phyloP scores from a whole-genome alignment of 2,888 invertebrate species.

The Amitus sp. region DNA sequence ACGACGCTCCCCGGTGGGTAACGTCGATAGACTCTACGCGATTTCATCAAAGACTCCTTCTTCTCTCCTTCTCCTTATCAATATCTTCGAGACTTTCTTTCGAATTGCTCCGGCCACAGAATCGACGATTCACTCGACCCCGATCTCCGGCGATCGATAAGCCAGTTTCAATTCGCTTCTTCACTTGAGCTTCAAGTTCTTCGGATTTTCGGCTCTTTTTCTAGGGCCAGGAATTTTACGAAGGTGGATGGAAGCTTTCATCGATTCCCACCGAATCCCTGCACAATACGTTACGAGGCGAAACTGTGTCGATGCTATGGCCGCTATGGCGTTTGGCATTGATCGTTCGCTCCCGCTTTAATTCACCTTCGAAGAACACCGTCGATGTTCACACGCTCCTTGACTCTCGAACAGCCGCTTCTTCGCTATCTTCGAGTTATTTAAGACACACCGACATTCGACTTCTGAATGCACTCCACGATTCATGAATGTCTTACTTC shows the following conservation, averaged over 20 bases:
- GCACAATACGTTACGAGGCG: slow-evolving; percentile 25
- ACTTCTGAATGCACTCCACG: slow-evolving; percentile 20
- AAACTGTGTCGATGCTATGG: slow-evolving; percentile 35
- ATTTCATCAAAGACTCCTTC: too few relatives aligned
- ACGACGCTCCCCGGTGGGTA: slow-evolving; percentile 21
- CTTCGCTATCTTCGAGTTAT: slow-evolving; percentile 24
- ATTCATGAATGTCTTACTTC: slow-evolving; percentile 36
- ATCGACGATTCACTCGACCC: slow-evolving; percentile 29
- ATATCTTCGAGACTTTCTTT: background rate
- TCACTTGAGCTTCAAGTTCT: too few relatives aligned
- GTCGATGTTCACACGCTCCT: slow-evolving; percentile 46
- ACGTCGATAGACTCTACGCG: slow-evolving; percentile 6
- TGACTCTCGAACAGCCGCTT: slow-evolving; percentile 32
- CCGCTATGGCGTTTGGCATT: slow-evolving; percentile 35
- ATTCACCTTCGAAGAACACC: slow-evolving; percentile 39
- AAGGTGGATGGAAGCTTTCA: background rate
- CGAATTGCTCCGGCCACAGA: background rate
- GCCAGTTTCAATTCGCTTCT: too few relatives aligned
- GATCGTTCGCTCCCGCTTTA: slow-evolving; percentile 20
- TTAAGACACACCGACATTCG: slow-evolving; percentile 22
- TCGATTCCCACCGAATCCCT: slow-evolving; percentile 19
- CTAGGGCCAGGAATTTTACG: too few relatives aligned
- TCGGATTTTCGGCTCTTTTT: too few relatives aligned
- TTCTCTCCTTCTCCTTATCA: slow-evolving; percentile 3
- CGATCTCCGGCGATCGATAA: too few relatives aligned